These are phyloP conservation scores for Parnassius mnemosyne DNA, from an alignment of 2,888 invertebrate genomes.

Conservation along the genomic window DNA sequence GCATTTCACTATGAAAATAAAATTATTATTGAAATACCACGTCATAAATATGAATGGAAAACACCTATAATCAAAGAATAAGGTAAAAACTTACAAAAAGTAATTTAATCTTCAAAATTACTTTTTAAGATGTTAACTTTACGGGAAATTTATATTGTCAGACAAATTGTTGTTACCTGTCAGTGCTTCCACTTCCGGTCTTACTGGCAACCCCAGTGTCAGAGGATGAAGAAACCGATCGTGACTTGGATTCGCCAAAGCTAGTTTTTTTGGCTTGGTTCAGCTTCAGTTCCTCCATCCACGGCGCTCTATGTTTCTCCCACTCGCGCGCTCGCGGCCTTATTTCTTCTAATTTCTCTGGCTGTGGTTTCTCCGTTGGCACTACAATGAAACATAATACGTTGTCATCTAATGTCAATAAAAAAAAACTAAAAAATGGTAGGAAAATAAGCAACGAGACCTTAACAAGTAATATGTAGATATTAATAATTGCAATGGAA, in stretches of 20 bases:
- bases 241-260: slow-evolving; percentile 57
- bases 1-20: too few species aligned
- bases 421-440: too few species aligned
- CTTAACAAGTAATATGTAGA: too few species aligned
- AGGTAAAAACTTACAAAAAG: too few species aligned
- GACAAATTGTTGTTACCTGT: slow-evolving; percentile 45
- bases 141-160: background rate
- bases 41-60: too few species aligned
- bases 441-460: too few species aligned
- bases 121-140: too few species aligned
- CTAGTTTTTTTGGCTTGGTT: slow-evolving; percentile 86
- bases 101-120: too few species aligned
- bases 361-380: slow-evolving; percentile 46
- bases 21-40: too few species aligned
- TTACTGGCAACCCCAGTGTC: slow-evolving; percentile 44
- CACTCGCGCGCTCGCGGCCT: slow-evolving; percentile 85
- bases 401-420: too few species aligned
- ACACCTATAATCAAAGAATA: too few species aligned
- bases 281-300: slow-evolving; percentile 90
- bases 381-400: slow-evolving; percentile 25
- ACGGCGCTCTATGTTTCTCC: slow-evolving; percentile 88
- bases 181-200: slow-evolving; percentile 57
- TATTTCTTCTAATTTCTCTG: slow-evolving; percentile 64
- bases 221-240: slow-evolving; percentile 50
- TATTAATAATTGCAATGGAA: too few species aligned